Base-by-base conservation (phyloP, 2,888 invertebrate species). In the Galerucella calmariensis region DNA sequence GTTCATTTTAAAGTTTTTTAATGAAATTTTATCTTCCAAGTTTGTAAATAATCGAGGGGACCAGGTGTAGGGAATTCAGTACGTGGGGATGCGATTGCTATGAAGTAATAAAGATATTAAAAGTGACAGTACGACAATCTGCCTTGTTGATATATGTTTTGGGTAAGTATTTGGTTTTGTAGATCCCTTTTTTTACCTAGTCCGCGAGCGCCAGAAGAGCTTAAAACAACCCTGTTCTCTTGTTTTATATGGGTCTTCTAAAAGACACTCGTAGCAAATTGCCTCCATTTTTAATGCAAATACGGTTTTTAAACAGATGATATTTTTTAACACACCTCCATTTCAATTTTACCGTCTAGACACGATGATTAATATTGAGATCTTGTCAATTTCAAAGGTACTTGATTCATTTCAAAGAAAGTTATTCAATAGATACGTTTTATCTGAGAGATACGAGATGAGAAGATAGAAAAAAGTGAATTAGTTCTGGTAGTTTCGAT, bases 311-410 rank as follows among this genome's bases (percentile, higher is more conserved):
- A 56, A 20, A 56, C 56, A 56, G 56, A 56, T 20, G 56, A 16
- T 16, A n/a, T 9, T 62, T 35, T 62, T 41, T 62, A 20, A 16
- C n/a, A 61, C 24, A 62, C 41, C 35, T 41, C 14, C 62, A 62
- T 12, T 62, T 41, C 35, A 62, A 62, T 59, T 24, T 27, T 20
- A 59, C 16, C 62, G 62, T 62, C 62, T 62, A 62, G 62, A 62
- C 62, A 16, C 9, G n/a, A 62, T 41, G 35, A 62, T 41, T 16
- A 35, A 41, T 41, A 62, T 62, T 16, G 35, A 27, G 27, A 62
- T 62, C 62, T 41, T 62, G 62, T 62, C 62, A 41, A 41, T 35
- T 62, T 35, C 41, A 8, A 62, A 10, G 9, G 62, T 16, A n/a
- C 62, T 41, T 62, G 62, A 59, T 14, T 27, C 59, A 16, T 59